Base-by-base conservation (phyloP, 1,140 invertebrate species). In the Plectrocnemia conspersa region DNA sequence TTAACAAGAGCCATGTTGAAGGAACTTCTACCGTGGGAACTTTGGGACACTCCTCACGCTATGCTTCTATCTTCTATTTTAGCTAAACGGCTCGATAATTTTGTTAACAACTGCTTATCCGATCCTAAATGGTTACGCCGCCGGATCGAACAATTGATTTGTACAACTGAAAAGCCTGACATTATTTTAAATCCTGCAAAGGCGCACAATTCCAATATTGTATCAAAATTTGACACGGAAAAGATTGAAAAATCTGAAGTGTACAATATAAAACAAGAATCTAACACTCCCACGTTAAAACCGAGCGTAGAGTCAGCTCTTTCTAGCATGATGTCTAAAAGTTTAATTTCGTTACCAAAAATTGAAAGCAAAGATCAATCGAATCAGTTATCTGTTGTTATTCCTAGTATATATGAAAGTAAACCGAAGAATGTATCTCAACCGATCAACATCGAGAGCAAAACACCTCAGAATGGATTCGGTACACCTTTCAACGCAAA, bases 31-130 rank as follows among this genome's bases (percentile, higher is more conserved):
- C 79, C 81, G 3, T 82, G 80, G 78, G 82, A 84, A 63, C 60
- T 84, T 13, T 82, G 77, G 65, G 82, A 80, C 60, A 83, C 82
- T 1, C 72, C 82, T 25, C 80, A 82, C 19, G 82, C 79, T 18
- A 78, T 80, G 64, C 64, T 82, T 23, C 66, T 85, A 21, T 65
- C 82, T 2, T 75, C 81, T 23, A 78, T 85, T 46, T 58, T 84
- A 44, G 74, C 82, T 1, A 81, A 78, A 65, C 78, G 73, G 54
- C 64, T 83, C 6, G 70, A 79, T 29, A 64, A 44, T 19, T 77
- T 74, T 54, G 68, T 77, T 44, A 63, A 76, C 24, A 70, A 64
- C 42, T 71, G 69, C 11, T 58, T 79, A 35, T 69, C 73, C 10
- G 66, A 76, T 58, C 77, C 78, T 7, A 60, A 67, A 21, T 77